Percentiles rank a stretch among this genome's conserved stretches.
phyloP scores from a whole-genome alignment of 92 coral and sea anemone genomes.

The Epizoanthus illoricatus region DNA sequence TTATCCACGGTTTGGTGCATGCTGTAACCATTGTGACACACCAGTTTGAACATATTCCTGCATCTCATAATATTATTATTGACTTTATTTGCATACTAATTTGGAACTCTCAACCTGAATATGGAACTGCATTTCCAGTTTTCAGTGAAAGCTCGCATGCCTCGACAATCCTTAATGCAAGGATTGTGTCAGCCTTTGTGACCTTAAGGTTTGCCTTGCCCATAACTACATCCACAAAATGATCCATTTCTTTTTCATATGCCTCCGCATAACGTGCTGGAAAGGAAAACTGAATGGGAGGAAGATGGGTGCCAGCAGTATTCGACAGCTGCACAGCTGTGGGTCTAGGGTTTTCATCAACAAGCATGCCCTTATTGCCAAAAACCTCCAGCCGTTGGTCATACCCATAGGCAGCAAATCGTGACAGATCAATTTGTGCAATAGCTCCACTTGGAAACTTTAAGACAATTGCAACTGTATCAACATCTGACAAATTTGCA shows the following conservation, averaged over 20 bases:
- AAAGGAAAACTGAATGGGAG: constrained; percentile 51
- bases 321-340: constrained; percentile 43
- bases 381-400: constrained; percentile 92
- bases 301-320: constrained; percentile 36
- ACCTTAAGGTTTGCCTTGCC: constrained; percentile 63
- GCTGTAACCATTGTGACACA: too few species aligned
- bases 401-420: constrained; percentile 78
- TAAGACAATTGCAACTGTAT: constrained; percentile 75
- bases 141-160: constrained; percentile 78
- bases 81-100: background rate
- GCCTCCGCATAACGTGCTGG: constrained; percentile 62
- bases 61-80: too few species aligned
- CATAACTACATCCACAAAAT: constrained; percentile 63
- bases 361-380: constrained; percentile 86
- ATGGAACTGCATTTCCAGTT: constrained; percentile 64
- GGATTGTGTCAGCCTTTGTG: constrained; percentile 60
- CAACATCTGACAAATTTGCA: constrained; percentile 73
- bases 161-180: constrained; percentile 59
- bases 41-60: too few species aligned
- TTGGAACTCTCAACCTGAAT: background rate
- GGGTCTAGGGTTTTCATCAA: constrained; percentile 58
- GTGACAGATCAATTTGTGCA: constrained; percentile 80
- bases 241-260: constrained; percentile 50
- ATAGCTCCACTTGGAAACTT: constrained; percentile 90
- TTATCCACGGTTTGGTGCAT: too few species aligned